Percentiles rank a stretch among this genome's conserved stretches.
phyloP scores from a whole-genome alignment of 2,113 vertebrate species.

The Phoxinus phoxinus region DNA sequence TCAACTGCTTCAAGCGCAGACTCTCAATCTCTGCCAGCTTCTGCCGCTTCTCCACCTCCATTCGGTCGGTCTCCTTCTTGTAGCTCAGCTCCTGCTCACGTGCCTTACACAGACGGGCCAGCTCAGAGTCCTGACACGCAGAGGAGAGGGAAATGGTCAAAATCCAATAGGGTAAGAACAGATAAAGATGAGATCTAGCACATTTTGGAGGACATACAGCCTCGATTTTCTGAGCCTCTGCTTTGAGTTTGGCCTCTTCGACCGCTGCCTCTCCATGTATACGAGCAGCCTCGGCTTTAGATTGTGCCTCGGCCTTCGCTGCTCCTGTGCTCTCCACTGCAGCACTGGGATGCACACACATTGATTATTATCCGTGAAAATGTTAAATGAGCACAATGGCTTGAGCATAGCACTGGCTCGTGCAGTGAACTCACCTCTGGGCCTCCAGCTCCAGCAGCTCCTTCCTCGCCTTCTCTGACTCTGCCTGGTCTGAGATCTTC shows the following conservation, averaged over 20 bases:
- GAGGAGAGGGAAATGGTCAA: neutral
- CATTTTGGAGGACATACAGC: slow-evolving; percentile 62
- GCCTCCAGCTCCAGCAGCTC: slow-evolving; percentile 89
- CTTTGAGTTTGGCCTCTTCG: slow-evolving; percentile 85
- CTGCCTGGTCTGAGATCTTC: slow-evolving; percentile 85
- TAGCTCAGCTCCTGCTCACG: slow-evolving; percentile 82
- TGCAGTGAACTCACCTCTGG: slow-evolving; percentile 74
- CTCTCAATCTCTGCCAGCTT: slow-evolving; percentile 77
- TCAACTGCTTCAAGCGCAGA: slow-evolving; percentile 78
- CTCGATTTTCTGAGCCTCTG: slow-evolving; percentile 83
- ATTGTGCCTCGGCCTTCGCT: slow-evolving; percentile 85
- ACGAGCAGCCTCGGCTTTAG: slow-evolving; percentile 80
- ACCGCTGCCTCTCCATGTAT: slow-evolving; percentile 88
- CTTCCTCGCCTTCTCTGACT: slow-evolving; percentile 83
- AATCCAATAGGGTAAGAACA: neutral
- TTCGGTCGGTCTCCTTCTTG: slow-evolving; percentile 73
- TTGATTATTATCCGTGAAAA: neutral
- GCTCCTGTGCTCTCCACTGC: slow-evolving; percentile 88
- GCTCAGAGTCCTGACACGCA: slow-evolving; percentile 80
- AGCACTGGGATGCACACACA: slow-evolving; percentile 67
- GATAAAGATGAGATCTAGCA: neutral
- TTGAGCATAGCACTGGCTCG: neutral
- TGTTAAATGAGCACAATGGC: neutral
- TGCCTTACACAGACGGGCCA: slow-evolving; percentile 77
- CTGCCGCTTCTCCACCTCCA: slow-evolving; percentile 82